phyloP scores from a whole-genome alignment of 1,140 invertebrate genomes.

The Chironomus striatipennis region DNA sequence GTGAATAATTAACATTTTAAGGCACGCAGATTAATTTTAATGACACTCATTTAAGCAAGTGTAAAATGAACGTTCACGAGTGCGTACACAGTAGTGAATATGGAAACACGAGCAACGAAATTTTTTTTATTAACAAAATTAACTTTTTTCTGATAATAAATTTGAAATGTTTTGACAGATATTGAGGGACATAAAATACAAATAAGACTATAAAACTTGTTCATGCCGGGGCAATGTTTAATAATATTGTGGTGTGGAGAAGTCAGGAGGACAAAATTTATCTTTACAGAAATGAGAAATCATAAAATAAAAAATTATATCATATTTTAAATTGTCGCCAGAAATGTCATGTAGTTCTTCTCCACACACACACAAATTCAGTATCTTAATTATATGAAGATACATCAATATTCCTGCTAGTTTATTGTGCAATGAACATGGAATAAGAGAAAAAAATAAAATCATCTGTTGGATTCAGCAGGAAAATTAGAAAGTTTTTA shows the following conservation, averaged over 20 bases:
- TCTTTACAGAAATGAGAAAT: background rate
- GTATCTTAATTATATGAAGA: background rate
- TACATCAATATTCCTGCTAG: constrained; percentile 12
- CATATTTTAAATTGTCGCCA: constrained; percentile 23
- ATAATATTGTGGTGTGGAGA: background rate
- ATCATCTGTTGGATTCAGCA: too few relatives aligned
- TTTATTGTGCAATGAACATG: background rate
- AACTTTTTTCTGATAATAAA: constrained; percentile 22
- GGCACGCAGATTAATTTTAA: background rate
- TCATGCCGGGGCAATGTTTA: background rate
- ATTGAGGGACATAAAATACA: constrained; percentile 18
- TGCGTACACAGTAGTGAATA: background rate
- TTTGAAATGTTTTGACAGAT: constrained; percentile 19
- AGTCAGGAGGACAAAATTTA: background rate
- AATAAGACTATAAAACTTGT: constrained; percentile 19
- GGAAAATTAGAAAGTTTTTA: background rate
- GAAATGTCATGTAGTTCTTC: constrained; percentile 3
- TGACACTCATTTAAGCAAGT: background rate
- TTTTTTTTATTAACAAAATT: constrained; percentile 25
- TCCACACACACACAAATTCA: background rate
- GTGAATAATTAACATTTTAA: background rate
- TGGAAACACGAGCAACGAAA: background rate
- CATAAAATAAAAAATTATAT: constrained; percentile 24
- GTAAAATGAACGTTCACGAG: background rate
- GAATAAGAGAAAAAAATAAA: too few relatives aligned